These are phyloP conservation scores for Acinonyx jubatus DNA, from an alignment of 2,113 vertebrate species.

Conservation along the genomic window DNA sequence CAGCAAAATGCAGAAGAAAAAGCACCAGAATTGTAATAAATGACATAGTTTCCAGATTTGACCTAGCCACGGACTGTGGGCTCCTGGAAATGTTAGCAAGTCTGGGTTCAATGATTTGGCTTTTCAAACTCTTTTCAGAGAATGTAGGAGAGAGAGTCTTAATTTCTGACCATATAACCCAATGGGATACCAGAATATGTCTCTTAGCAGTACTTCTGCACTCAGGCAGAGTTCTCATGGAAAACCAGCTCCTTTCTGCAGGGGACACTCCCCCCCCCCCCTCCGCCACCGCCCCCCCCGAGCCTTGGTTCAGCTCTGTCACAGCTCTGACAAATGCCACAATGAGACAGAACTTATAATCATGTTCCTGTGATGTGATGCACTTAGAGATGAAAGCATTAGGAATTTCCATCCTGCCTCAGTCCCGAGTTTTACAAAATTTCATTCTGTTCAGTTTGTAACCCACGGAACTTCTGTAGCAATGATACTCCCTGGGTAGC, in stretches of 20 bases:
- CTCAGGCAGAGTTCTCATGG: not conserved
- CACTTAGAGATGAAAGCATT: not conserved
- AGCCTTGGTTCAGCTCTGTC: not conserved
- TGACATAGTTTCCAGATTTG: not conserved
- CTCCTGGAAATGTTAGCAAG: not conserved
- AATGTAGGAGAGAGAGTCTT: not conserved
- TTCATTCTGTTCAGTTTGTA: not conserved
- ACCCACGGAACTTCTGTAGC: not conserved
- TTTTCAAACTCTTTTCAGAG: not conserved
- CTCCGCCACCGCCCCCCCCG: no score
- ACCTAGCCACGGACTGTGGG: not conserved
- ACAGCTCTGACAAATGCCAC: not conserved
- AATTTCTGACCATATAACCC: not conserved
- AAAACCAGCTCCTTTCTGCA: not conserved
- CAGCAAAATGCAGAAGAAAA: not conserved
- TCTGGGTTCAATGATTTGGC: not conserved
- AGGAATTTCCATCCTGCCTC: not conserved
- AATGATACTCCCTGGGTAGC: not conserved
- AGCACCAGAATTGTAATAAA: not conserved
- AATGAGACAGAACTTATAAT: not conserved
- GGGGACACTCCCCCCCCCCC: not conserved
- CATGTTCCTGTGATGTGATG: not conserved
- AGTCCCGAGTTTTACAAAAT: constrained; percentile 1
- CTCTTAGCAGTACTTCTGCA: not conserved
- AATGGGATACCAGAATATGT: not conserved